A percentile compares a stretch with the other conserved stretches of the same genome.
phyloP scores from a whole-genome alignment of 2,113 vertebrate genomes.

The Jaculus jaculus region DNA sequence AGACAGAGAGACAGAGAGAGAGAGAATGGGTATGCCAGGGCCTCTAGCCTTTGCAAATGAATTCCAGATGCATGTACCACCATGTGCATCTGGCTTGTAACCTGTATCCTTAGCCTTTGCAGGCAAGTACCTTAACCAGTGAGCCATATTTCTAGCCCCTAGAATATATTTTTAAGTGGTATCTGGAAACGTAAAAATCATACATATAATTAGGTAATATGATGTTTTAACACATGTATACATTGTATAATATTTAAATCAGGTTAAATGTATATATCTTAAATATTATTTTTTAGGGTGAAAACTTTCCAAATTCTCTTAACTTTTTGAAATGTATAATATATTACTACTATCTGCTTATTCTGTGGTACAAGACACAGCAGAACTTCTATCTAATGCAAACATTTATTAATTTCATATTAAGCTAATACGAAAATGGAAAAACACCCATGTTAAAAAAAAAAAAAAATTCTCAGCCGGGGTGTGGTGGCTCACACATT shows the following conservation, averaged over 20 bases:
- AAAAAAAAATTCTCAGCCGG: not conserved
- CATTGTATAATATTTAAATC: not conserved
- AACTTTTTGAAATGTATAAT: not conserved
- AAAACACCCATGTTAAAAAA: not conserved
- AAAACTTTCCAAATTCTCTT: not conserved
- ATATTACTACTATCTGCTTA: not conserved
- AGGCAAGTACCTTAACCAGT: too few relatives aligned
- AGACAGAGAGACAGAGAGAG: too few relatives aligned
- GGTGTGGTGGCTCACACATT: too few relatives aligned
- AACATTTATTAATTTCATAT: constrained; percentile 13
- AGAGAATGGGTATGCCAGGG: too few relatives aligned
- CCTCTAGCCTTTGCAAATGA: too few relatives aligned
- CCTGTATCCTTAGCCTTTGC: too few relatives aligned
- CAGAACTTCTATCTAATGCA: not conserved
- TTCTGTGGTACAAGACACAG: too few relatives aligned
- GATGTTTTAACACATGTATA: not conserved
- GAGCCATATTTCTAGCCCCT: too few relatives aligned
- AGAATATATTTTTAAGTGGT: not conserved
- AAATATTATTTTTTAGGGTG: not conserved
- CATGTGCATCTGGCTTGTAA: too few relatives aligned
- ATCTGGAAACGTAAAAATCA: not conserved
- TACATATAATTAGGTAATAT: not conserved
- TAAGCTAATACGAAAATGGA: not conserved
- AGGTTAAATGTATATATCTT: not conserved
- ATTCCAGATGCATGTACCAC: too few relatives aligned